Evolutionary conservation across 2,888 invertebrate genomes (phyloP), one percentile per base, ranked within the genome.

Genomic region (Atethmia centrago): DNA sequence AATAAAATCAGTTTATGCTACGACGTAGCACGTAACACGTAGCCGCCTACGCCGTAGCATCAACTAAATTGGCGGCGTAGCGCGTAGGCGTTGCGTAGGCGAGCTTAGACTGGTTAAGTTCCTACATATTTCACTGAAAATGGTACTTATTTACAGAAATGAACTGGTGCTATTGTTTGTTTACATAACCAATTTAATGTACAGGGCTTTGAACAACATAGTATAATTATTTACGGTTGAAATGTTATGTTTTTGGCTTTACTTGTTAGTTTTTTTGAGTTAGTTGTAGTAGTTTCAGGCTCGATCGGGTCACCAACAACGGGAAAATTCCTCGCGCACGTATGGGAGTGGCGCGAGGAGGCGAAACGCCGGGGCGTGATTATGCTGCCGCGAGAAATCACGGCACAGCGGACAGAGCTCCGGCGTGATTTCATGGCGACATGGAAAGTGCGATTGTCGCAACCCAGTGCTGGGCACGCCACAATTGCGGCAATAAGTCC

Each of bases 41-140:
- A 77, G 45, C 58, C 21, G 67, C 36, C 67, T 68, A 68, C 67
- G 31, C 45, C 16, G 12, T 16, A 77, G 83, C 40, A 47, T 12
- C 16, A 59, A 65, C n/a, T 19, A 12, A 49, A 28, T 42, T 47
- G 14, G 19, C 42, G 51, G 31, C 66, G 77, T 69, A 74, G 71
- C 66, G 56, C 76, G 87, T 83, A 80, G 85, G 78, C 79, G 85
- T 71, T 58, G 56, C 74, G 85, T 87, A 71, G 85, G 85, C 85
- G 74, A 55, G 8, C n/a, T 36, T 58, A 25, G n/a, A 47, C 19
- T n/a, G 21, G 12, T n/a, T 49, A 56, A 64, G 67, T 74, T 66
- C 61, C 65, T 28, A 19, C 31, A 64, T 64, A 71, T 76, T 59
- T 74, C 55, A 36, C 21, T 49, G 21, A 40, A 68, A 77, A 36